Evolutionary conservation across 2,113 vertebrate species (phyloP), one percentile per base, ranked within the genome.

Genomic region (Vombatus ursinus): DNA sequence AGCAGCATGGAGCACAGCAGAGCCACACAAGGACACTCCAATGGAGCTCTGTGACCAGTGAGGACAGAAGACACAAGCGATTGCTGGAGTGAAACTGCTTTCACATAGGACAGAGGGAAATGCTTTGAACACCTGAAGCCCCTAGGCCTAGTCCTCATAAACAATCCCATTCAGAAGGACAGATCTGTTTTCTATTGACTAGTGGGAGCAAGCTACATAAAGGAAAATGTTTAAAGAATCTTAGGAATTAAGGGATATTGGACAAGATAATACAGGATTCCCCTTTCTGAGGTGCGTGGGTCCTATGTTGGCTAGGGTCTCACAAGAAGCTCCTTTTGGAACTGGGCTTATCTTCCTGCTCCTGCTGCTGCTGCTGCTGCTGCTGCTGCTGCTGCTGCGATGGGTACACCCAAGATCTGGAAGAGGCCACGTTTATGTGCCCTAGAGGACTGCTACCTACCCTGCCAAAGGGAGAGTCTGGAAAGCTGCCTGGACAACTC

Each of bases 401-500:
- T 47, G 10, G 0, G 37, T 49, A 24, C 8, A 92, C 47, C 49
- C 48, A 23, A 5, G 50, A 8, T 89, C 50, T 31, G 52, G 93
- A 1, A 53, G 25, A 51, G 31, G 50, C 28, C 90, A 95, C 47
- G 8, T 37, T 95, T 24, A 52, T 93, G 54, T 93, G 19, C 12
- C 84, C 49, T 57, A 25, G 47, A 77, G 44, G 57, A 93, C 93
- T 90, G 28, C 23, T 61, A 52, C 92, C 95, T 91, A 48, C 10
- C 90, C 89, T 97, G 52, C 25, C 95, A 97, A 97, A 97, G 95
- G 96, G 93, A 97, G 98, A 98, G 97, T 94, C 96, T 94, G 96
- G 97, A 96, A 98, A 96, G 91, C 94, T 98, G 96, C 92, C 95
- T 97, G 97, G 96, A 97, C 96, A 98, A 98, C 94, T 97, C 98